Evolutionary conservation across 2,797 vertebrate species (phyloP).

Genomic region (Tapirus indicus): DNA sequence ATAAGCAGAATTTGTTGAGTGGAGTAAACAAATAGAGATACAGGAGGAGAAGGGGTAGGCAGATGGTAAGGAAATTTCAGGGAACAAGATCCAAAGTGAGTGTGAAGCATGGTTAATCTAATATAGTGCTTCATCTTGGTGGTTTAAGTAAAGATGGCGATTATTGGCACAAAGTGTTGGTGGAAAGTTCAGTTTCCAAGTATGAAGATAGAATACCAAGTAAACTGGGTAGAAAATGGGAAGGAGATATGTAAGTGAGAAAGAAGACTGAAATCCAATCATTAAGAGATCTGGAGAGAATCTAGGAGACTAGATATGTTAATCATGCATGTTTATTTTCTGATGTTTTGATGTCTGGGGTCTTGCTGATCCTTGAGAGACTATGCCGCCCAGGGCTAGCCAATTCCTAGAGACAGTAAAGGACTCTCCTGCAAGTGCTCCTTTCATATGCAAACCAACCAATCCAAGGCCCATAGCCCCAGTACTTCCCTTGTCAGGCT

Average conservation of each 20-base stretch:
- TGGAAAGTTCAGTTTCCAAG: not conserved
- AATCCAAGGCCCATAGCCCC: not conserved
- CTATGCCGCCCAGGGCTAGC: not conserved
- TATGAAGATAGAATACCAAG: not conserved
- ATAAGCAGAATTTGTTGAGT: not conserved
- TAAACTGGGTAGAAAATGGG: not conserved
- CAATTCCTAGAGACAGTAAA: not conserved
- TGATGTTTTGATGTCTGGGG: not conserved
- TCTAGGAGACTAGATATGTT: not conserved
- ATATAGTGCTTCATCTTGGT: not conserved
- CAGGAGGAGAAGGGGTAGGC: not conserved
- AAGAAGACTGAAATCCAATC: slow-evolving; percentile 1
- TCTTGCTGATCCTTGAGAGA: not conserved
- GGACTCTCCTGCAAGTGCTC: not conserved
- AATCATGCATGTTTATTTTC: not conserved
- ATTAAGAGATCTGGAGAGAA: not conserved
- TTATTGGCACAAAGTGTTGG: not conserved
- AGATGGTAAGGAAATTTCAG: not conserved
- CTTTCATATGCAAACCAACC: not conserved
- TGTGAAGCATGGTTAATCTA: not conserved
- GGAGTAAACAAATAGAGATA: not conserved
- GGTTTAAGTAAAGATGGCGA: not conserved
- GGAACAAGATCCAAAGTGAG: not conserved
- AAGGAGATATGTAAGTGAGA: not conserved
- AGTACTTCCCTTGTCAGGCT: not conserved